Evolutionary conservation across 2,888 invertebrate genomes (phyloP), one percentile per base, ranked within the genome.

Genomic region (Eurytoma adleriae): DNA sequence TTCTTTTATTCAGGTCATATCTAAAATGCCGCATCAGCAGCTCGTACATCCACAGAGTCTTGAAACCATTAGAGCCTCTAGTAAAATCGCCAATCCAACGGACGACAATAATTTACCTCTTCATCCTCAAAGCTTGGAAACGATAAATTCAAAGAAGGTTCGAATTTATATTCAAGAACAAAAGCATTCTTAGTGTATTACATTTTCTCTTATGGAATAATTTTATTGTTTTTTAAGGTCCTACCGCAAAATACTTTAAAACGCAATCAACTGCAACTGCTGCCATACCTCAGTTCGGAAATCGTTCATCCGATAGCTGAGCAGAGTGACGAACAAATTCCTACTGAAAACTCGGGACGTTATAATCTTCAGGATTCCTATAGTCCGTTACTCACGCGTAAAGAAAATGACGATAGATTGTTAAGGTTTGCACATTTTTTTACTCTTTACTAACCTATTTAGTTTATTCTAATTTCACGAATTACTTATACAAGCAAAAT

Each of bases 231-330:
- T 24, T 84, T 84, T 5, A 69, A 90, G 89, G 83, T 85, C 50
- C 86, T 90, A 82, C 89, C 90, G 24, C 90, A 90, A 85, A 89
- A 88, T 80, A 90, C 90, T 24, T 85, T 90, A 78, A 90, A 89
- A 81, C 88, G 90, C 73, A 90, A 90, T 82, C 90, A 89, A 82
- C 84, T 90, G 50, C 89, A 90, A 78, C 83, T 90, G 82, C 85
- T 90, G 83, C 89, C 90, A 68, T 89, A 90, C 85, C 86, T 93
- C 80, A 93, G 93, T 56, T 95, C 95, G 1, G 95, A 96, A 90
- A 95, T 95, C 79, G 94, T 96, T 1, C 96, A 96, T 90, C 96
- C 96, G 3, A 96, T 96, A 85, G 96, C 95, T 0, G 96, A 96
- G 91, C 96, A 96, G 88, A 94, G 95, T 0, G 96, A 96, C 86